A percentile compares a stretch with the other conserved stretches of the same genome.
Evolutionary conservation across 1,140 invertebrate genomes (phyloP).

Genomic region (Whitmania pigra): DNA sequence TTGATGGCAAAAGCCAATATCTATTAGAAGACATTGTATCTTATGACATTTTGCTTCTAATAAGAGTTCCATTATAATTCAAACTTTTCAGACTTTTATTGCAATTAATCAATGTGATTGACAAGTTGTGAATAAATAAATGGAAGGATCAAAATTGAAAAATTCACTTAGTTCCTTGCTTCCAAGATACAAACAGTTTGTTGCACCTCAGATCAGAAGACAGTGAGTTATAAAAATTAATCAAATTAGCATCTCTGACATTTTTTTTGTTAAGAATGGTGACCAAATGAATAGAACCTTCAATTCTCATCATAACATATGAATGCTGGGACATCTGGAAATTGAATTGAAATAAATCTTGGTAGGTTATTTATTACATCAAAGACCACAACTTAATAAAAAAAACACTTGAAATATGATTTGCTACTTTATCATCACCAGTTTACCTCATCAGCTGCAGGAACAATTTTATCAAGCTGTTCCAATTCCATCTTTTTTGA

Average conservation of each 20-base stretch:
- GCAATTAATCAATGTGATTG: no score
- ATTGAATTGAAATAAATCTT: background rate
- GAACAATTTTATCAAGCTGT: background rate
- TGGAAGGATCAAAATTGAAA: no score
- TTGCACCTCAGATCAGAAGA: constrained; percentile 5
- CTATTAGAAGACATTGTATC: no score
- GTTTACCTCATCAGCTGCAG: background rate
- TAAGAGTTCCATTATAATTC: no score
- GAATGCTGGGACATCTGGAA: background rate
- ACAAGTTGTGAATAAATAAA: no score
- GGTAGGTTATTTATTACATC: background rate
- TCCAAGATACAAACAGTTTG: background rate
- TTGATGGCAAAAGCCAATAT: no score
- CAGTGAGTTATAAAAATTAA: background rate
- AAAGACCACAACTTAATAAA: background rate
- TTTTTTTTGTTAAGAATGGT: background rate
- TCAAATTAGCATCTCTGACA: background rate
- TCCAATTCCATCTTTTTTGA: background rate
- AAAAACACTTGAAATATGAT: background rate
- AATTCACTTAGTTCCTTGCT: no score
- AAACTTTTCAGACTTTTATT: no score
- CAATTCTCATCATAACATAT: background rate
- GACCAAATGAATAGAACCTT: constrained; percentile 10
- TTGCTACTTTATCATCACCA: background rate
- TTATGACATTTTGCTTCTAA: no score